These are phyloP conservation scores for Enteromius anoplus DNA, from an alignment of 2,797 vertebrate species.

Conservation along the genomic window DNA sequence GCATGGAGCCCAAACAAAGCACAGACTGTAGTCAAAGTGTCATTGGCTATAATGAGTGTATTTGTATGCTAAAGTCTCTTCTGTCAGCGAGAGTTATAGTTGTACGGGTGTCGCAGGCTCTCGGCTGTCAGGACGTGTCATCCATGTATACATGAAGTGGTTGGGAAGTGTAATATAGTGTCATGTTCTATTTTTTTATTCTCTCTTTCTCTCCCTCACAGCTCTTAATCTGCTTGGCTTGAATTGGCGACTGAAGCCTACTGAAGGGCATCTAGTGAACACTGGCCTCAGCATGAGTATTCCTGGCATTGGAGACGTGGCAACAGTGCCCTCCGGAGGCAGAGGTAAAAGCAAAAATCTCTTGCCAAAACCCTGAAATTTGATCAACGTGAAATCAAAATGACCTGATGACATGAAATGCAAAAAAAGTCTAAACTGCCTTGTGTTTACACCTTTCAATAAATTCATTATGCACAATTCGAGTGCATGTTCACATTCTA, in stretches of 20 bases:
- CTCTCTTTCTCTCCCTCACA: slow-evolving; percentile 57
- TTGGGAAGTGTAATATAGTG: slow-evolving; percentile 53
- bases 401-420: slow-evolving; percentile 5
- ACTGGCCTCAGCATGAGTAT: slow-evolving; percentile 87
- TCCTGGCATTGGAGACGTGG: slow-evolving; percentile 87
- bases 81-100: slow-evolving; percentile 42
- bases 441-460: neutral
- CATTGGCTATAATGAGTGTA: slow-evolving; percentile 50
- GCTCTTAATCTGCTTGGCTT: slow-evolving; percentile 93
- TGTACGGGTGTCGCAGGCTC: slow-evolving; percentile 41
- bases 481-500: neutral
- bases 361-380: neutral
- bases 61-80: slow-evolving; percentile 47
- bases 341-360: slow-evolving; percentile 83
- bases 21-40: slow-evolving; percentile 47
- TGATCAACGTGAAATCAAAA: neutral
- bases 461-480: neutral
- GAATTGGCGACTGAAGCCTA: slow-evolving; percentile 95
- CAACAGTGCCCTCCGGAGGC: slow-evolving; percentile 93
- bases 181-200: slow-evolving; percentile 52
- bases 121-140: slow-evolving; percentile 52
- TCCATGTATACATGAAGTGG: slow-evolving; percentile 47
- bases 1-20: slow-evolving; percentile 41
- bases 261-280: slow-evolving; percentile 91
- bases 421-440: neutral